These are phyloP conservation scores for Polypedilum vanderplanki DNA, from an alignment of 1,140 invertebrate species.

Conservation along the genomic window DNA sequence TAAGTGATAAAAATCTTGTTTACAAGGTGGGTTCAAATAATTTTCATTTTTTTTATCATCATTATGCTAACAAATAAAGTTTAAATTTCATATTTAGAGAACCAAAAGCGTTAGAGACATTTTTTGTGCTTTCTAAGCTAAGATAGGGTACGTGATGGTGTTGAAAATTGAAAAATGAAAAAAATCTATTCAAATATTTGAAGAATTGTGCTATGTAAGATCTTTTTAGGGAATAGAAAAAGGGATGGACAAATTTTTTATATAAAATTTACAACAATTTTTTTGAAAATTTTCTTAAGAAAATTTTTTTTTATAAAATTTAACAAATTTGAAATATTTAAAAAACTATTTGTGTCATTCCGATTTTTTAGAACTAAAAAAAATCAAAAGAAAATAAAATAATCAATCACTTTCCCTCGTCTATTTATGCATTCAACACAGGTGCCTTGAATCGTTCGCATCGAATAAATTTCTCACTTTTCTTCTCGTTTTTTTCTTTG, in stretches of 20 bases:
- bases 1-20: too few relatives aligned
- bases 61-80: too few relatives aligned
- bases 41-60: too few relatives aligned
- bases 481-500: not conserved
- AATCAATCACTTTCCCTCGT: constrained; percentile 1
- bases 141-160: too few relatives aligned
- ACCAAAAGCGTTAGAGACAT: too few relatives aligned
- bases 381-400: not conserved
- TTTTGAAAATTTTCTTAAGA: not conserved
- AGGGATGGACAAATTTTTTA: not conserved
- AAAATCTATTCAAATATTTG: too few relatives aligned
- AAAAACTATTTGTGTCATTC: not conserved
- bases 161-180: too few relatives aligned
- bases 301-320: not conserved
- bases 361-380: not conserved
- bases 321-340: not conserved
- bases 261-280: too few relatives aligned
- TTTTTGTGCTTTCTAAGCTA: too few relatives aligned
- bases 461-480: not conserved
- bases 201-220: not conserved
- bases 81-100: too few relatives aligned
- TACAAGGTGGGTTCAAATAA: too few relatives aligned
- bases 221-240: not conserved
- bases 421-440: not conserved
- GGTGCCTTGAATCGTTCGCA: not conserved